Base-by-base conservation (phyloP, 23 tunicate genomes). In the Clavelina lepadiformis region DNA sequence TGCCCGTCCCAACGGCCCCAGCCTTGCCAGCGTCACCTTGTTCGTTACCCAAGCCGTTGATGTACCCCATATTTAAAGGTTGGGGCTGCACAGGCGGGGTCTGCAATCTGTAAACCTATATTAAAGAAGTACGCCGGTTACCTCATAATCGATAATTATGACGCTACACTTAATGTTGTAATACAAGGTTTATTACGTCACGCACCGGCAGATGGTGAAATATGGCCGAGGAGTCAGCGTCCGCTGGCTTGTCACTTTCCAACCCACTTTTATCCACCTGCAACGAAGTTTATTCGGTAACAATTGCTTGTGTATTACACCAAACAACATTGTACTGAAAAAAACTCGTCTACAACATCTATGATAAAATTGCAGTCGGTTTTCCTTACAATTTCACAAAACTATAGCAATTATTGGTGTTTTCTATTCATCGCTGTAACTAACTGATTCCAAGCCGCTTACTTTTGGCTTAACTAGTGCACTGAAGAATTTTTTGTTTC, bases 241-340 rank as follows among this genome's bases (percentile, higher is more conserved):
- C 93, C 1, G 73, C 67, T 2, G 93, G 93, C 46, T 84, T 84
- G 29, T 82, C 82, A 61, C 83, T 76, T 55, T 84, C 93, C 73
- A 84, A 71, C 35, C 93, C 81, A 69, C 93, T 84, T 63, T 84
- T 84, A 33, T 84, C 93, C 49, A 83, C 93, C 93, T 84, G 60
- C 1, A 33, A n/a, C n/a, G n/a, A n/a, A n/a, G n/a, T n/a, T n/a
- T n/a, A n/a, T n/a, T n/a, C n/a, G n/a, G n/a, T n/a, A n/a, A n/a
- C n/a, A n/a, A n/a, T n/a, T n/a, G n/a, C n/a, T n/a, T n/a, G n/a
- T n/a, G n/a, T n/a, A n/a, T n/a, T n/a, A n/a, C n/a, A n/a, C n/a
- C n/a, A n/a, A n/a, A n/a, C n/a, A n/a, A n/a, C n/a, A n/a, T n/a
- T n/a, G n/a, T n/a, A n/a, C n/a, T n/a, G n/a, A n/a, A n/a, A n/a